Conservation (phyloP, 2,888 invertebrate genomes). For the Calameuta pallipes region DNA sequence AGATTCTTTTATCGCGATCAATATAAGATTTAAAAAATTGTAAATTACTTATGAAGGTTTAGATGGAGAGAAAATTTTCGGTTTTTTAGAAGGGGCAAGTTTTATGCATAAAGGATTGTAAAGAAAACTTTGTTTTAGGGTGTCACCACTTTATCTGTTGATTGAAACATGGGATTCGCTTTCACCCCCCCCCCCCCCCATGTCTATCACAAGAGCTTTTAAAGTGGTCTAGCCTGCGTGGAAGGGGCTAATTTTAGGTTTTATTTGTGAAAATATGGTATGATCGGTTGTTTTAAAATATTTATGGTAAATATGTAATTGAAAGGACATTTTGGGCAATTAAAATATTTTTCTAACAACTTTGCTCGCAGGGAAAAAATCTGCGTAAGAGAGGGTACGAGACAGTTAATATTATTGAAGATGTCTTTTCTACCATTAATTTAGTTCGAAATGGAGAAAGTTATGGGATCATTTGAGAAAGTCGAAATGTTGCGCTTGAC, state of each 20-base stretch:
- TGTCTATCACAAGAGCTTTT: not conserved
- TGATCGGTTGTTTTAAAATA: not conserved
- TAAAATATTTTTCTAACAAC: not conserved
- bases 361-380: not conserved
- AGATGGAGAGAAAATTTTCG: no score
- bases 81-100: no score
- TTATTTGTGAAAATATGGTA: not conserved
- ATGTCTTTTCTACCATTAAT: not conserved
- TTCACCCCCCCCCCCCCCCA: not conserved
- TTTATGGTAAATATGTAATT: not conserved
- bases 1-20: not conserved
- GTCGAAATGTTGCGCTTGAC: slow-evolving; percentile 11
- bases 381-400: not conserved
- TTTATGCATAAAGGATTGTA: no score
- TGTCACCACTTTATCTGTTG: not conserved
- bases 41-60: no score
- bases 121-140: not conserved
- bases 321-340: not conserved
- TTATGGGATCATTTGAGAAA: not conserved
- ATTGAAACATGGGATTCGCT: not conserved
- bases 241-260: not conserved
- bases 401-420: not conserved
- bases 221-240: not conserved
- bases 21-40: not conserved
- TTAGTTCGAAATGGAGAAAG: not conserved